A percentile compares a stretch with the other conserved stretches of the same genome.
Evolutionary conservation across 1,140 invertebrate species (phyloP).

Genomic region (Trichoplusia ni): DNA sequence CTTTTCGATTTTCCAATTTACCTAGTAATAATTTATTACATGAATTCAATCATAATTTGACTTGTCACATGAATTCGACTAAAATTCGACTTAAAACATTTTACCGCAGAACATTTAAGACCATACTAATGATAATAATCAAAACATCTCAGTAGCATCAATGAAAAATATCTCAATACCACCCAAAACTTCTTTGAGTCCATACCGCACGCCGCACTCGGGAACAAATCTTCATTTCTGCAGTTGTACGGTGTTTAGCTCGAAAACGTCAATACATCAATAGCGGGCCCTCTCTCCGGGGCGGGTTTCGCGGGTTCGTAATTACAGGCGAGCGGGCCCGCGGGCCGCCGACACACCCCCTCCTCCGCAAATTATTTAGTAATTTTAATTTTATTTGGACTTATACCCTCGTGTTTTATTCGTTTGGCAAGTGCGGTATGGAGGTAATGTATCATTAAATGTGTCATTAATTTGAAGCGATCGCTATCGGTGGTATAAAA

Average conservation of each 20-base stretch:
- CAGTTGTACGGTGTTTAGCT: slow-evolving; percentile 37
- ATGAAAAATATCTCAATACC: slow-evolving; percentile 10
- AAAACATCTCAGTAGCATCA: background rate
- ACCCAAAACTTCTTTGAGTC: slow-evolving; percentile 5
- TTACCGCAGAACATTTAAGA: background rate
- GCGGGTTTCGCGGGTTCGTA: slow-evolving; percentile 59
- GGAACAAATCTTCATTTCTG: slow-evolving; percentile 19
- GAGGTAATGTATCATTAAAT: slow-evolving; percentile 27
- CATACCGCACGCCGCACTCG: background rate
- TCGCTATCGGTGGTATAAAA: slow-evolving; percentile 12
- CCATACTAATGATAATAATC: background rate
- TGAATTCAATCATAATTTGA: no score
- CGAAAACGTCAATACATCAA: slow-evolving; percentile 71
- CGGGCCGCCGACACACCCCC: slow-evolving; percentile 59
- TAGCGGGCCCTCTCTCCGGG: slow-evolving; percentile 46
- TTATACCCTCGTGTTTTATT: slow-evolving; percentile 45
- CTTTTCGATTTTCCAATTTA: no score
- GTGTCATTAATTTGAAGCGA: slow-evolving; percentile 24
- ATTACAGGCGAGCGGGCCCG: slow-evolving; percentile 67
- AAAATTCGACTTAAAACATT: no score
- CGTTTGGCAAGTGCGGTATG: slow-evolving; percentile 32
- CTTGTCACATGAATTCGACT: no score
- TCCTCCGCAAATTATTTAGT: slow-evolving; percentile 70
- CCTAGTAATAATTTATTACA: no score
- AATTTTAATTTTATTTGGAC: slow-evolving; percentile 75